Conservation (phyloP, 1,140 invertebrate species). For the Orchesella cincta region DNA sequence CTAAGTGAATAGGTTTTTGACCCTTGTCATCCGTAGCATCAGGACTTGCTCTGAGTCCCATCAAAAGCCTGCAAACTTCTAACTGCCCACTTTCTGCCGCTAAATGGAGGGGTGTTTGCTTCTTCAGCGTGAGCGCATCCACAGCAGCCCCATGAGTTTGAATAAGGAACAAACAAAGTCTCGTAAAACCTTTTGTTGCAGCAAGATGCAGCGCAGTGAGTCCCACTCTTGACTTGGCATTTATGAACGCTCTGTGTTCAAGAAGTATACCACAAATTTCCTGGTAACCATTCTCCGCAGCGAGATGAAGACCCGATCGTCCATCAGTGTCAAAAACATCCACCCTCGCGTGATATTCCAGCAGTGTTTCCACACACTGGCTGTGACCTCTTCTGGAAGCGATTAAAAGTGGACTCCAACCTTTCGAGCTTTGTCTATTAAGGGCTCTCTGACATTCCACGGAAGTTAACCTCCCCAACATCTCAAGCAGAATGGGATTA, state of each 20-base stretch:
- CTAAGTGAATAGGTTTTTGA: conserved; percentile 87
- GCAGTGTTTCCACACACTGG: conserved; percentile 80
- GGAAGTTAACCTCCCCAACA: conserved; percentile 83
- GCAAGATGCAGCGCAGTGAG: conserved; percentile 82
- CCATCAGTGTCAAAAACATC: conserved; percentile 98
- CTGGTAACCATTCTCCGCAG: conserved; percentile 46
- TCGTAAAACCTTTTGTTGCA: conserved; percentile 89
- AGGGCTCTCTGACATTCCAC: conserved; percentile 87
- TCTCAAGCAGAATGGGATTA: conserved; percentile 89
- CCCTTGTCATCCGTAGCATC: conserved; percentile 94
- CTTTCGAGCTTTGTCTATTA: conserved; percentile 85
- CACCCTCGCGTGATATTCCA: conserved; percentile 90
- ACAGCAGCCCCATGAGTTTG: conserved; percentile 91
- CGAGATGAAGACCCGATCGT: conserved; percentile 86
- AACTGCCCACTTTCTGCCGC: conserved; percentile 90
- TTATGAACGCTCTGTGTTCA: conserved; percentile 95
- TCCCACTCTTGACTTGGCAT: conserved; percentile 85
- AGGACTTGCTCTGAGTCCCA: conserved; percentile 93
- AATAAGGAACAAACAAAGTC: conserved; percentile 78
- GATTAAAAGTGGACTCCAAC: conserved; percentile 94
- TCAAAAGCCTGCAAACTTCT: conserved; percentile 84
- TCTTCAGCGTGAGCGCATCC: conserved; percentile 87
- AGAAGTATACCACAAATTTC: conserved; percentile 79
- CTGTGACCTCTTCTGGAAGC: conserved; percentile 77
- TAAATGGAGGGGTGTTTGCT: conserved; percentile 83